phyloP scores from a whole-genome alignment of 2,113 vertebrate genomes.

The Myrmecophaga tridactyla region DNA sequence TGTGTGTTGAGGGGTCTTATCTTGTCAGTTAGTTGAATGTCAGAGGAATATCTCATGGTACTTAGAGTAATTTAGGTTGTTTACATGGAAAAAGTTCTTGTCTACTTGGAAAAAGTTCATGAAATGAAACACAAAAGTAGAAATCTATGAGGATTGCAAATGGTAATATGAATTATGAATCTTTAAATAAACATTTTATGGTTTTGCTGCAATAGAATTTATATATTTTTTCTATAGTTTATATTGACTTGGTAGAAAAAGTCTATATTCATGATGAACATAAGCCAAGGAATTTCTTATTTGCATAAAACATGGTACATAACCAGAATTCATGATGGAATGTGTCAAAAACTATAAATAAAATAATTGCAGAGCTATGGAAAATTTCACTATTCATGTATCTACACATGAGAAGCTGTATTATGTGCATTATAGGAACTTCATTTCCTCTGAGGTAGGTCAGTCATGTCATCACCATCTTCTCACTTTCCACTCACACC shows the following conservation, averaged over 20 bases:
- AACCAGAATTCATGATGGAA: constrained; percentile 47
- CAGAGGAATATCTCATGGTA: not conserved
- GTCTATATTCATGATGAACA: constrained; percentile 57
- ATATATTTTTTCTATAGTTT: not conserved
- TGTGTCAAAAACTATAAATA: constrained; percentile 54
- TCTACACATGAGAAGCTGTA: not conserved
- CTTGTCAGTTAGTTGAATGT: not conserved
- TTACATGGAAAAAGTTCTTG: not conserved
- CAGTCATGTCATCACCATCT: not conserved
- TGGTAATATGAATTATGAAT: not conserved
- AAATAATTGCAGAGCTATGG: constrained; percentile 43
- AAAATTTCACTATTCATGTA: not conserved
- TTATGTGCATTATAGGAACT: not conserved
- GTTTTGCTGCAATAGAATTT: not conserved
- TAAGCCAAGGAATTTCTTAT: constrained; percentile 28
- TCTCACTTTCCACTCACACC: not conserved
- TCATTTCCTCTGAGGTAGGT: not conserved
- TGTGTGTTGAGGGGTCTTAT: not conserved
- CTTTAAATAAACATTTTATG: constrained; percentile 17
- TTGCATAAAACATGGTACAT: constrained; percentile 63
- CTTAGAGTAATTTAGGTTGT: not conserved
- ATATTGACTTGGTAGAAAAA: not conserved
- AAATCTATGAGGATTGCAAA: not conserved
- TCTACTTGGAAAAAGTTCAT: not conserved
- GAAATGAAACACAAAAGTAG: constrained; percentile 12